Percentiles rank a stretch among this genome's conserved stretches.
These are phyloP conservation scores for Dioctria rufipes DNA, from an alignment of 2,888 invertebrate species.

Conservation along the genomic window DNA sequence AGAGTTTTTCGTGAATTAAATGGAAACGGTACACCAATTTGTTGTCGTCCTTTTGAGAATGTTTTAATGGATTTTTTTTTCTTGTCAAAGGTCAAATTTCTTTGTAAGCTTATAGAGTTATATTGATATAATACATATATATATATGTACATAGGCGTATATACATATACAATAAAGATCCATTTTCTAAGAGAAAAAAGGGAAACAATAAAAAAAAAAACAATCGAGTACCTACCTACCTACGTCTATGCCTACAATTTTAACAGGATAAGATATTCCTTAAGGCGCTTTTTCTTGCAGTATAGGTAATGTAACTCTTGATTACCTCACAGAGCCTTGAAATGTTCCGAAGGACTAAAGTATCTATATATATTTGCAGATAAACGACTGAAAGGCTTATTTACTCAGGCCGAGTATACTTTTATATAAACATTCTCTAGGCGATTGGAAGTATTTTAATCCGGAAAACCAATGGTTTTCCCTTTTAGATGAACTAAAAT, in stretches of 20 bases:
- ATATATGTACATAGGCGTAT: too few species aligned
- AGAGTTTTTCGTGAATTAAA: slow-evolving; percentile 12
- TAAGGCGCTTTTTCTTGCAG: background rate
- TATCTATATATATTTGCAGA: background rate
- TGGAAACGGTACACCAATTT: slow-evolving; percentile 11
- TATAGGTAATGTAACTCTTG: background rate
- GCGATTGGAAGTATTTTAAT: slow-evolving; percentile 16
- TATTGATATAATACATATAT: too few species aligned
- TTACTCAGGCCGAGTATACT: background rate
- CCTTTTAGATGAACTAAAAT: slow-evolving; percentile 8
- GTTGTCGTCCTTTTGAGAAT: slow-evolving; percentile 1
- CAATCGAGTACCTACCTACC: background rate
- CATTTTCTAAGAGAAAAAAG: background rate
- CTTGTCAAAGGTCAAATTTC: background rate
- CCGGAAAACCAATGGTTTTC: slow-evolving; percentile 22
- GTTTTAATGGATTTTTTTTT: background rate
- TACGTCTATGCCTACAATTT: background rate
- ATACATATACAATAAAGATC: too few species aligned
- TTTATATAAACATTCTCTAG: background rate
- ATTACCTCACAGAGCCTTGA: background rate
- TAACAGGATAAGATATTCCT: background rate
- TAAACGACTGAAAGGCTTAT: slow-evolving; percentile 1
- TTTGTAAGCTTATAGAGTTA: background rate
- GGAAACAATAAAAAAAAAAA: background rate
- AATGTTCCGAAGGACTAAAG: background rate